These are phyloP conservation scores for Paracentrotus lividus DNA, from an alignment of 53 echinoderm and acorn worm species.

Conservation along the genomic window DNA sequence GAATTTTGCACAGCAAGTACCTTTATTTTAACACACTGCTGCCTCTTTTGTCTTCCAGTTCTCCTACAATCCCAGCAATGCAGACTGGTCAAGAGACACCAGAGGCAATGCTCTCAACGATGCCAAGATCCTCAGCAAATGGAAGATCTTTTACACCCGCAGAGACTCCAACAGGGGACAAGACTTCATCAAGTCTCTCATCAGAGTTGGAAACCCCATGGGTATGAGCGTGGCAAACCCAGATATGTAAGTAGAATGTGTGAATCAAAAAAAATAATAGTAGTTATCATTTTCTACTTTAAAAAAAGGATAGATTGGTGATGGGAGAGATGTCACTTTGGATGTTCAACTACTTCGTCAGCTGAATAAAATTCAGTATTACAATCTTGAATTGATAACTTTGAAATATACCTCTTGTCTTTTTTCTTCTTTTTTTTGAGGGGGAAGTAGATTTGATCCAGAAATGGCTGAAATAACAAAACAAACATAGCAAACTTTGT, in stretches of 20 bases:
- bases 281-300: too few relatives aligned
- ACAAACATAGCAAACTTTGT: too few relatives aligned
- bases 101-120: slow-evolving; percentile 68
- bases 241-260: slow-evolving; percentile 66
- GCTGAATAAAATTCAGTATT: too few relatives aligned
- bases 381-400: too few relatives aligned
- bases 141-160: slow-evolving; percentile 79
- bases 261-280: too few relatives aligned
- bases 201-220: slow-evolving; percentile 81
- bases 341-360: too few relatives aligned
- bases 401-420: too few relatives aligned
- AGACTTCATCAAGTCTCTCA: slow-evolving; percentile 78
- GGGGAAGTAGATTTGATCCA: too few relatives aligned
- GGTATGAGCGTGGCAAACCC: slow-evolving; percentile 81
- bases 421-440: too few relatives aligned
- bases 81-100: slow-evolving; percentile 85
- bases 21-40: not conserved
- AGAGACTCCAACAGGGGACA: slow-evolving; percentile 65
- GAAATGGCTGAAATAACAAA: too few relatives aligned
- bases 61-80: slow-evolving; percentile 73
- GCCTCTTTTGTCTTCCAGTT: not conserved
- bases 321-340: too few relatives aligned
- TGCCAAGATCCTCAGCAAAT: slow-evolving; percentile 65
- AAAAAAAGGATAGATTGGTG: too few relatives aligned
- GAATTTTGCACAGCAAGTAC: not conserved